Conservation (phyloP, 1,140 invertebrate genomes). For the Schlechtendalia chinensis region DNA sequence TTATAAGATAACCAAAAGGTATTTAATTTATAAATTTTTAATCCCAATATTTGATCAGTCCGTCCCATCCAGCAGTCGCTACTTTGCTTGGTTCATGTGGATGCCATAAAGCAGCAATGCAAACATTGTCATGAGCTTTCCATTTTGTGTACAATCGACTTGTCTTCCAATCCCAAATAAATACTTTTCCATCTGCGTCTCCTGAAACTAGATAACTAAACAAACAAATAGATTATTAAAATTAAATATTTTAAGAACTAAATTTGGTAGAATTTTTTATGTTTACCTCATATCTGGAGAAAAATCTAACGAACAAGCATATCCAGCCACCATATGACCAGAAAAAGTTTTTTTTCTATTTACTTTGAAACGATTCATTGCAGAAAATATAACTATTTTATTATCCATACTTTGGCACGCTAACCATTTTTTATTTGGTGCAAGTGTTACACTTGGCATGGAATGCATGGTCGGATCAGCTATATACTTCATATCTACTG, state of each 20-base stretch:
- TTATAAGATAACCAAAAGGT: slow-evolving; percentile 13
- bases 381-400: slow-evolving; percentile 97
- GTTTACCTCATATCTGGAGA: slow-evolving; percentile 96
- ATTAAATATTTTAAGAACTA: not conserved
- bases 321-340: slow-evolving; percentile 99
- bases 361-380: slow-evolving; percentile 94
- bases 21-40: slow-evolving; percentile 59
- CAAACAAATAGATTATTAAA: slow-evolving; percentile 54
- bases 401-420: slow-evolving; percentile 99
- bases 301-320: slow-evolving; percentile 96
- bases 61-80: slow-evolving; percentile 97
- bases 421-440: slow-evolving; percentile 97
- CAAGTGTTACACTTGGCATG: slow-evolving; percentile 91
- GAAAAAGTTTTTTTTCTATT: slow-evolving; percentile 97
- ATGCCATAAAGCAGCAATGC: slow-evolving; percentile 94
- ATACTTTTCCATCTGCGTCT: slow-evolving; percentile 99
- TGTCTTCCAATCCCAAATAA: slow-evolving; percentile 99
- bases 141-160: slow-evolving; percentile 97
- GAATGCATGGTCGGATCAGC: slow-evolving; percentile 99
- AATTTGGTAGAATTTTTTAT: not conserved
- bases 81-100: slow-evolving; percentile 97
- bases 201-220: slow-evolving; percentile 93
- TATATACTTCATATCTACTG: slow-evolving; percentile 99
- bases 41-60: slow-evolving; percentile 98
- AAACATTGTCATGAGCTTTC: slow-evolving; percentile 98